These are phyloP conservation scores for Hydrophis major DNA, from an alignment of 2,797 vertebrate species.

Conservation along the genomic window DNA sequence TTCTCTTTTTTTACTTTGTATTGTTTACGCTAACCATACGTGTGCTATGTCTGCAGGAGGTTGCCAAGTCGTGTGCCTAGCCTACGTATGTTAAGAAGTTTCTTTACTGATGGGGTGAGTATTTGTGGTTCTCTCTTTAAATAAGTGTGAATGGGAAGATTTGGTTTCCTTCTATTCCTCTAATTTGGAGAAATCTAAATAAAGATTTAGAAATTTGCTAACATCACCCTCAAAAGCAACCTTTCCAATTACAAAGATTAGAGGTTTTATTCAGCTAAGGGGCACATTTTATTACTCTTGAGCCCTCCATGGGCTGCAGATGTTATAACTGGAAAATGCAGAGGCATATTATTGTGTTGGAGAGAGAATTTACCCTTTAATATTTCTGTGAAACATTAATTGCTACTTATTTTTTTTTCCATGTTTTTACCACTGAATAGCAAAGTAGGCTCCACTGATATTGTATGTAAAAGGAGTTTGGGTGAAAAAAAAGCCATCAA, in stretches of 20 bases:
- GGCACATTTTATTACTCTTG: neutral
- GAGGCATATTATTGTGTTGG: neutral
- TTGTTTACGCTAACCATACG: neutral
- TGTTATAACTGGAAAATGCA: neutral
- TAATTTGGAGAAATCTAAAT: neutral
- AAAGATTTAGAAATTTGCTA: neutral
- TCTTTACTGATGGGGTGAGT: slow-evolving; percentile 94
- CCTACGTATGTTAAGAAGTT: slow-evolving; percentile 84
- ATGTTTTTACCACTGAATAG: neutral
- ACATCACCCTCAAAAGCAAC: neutral
- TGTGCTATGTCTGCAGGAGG: slow-evolving; percentile 75
- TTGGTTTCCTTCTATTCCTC: neutral
- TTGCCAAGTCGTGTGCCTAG: slow-evolving; percentile 88
- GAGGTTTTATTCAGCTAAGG: neutral
- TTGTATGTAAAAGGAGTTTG: neutral
- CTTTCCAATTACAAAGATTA: neutral
- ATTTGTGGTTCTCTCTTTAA: neutral
- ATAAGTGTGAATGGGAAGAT: neutral
- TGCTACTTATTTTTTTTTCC: neutral
- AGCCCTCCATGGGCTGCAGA: neutral
- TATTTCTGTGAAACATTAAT: neutral
- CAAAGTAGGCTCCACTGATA: neutral
- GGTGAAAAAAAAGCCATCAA: neutral
- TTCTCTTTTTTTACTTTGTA: fast-evolving
- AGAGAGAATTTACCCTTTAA: neutral